These are phyloP conservation scores for Protomyctophum bolini DNA, from an alignment of 2,113 vertebrate species.

Conservation along the genomic window DNA sequence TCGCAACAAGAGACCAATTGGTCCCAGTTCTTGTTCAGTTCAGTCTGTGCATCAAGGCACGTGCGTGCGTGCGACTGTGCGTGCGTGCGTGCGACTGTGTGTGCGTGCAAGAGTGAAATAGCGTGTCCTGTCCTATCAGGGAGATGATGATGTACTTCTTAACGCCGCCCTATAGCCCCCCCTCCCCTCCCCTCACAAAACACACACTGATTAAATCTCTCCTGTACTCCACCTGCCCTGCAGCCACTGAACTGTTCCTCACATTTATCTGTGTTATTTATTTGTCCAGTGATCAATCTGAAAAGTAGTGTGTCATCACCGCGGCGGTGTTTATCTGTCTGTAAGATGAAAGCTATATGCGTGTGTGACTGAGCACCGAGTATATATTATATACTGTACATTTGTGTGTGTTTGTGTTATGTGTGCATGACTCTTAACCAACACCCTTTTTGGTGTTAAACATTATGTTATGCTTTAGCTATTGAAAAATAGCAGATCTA, in stretches of 20 bases:
- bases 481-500: too few species aligned
- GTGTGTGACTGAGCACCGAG: neutral
- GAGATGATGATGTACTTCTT: neutral
- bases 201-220: slow-evolving; percentile 28
- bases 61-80: too few species aligned
- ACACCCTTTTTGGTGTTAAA: too few species aligned
- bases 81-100: neutral
- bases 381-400: too few species aligned
- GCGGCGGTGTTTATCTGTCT: neutral
- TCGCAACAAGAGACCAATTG: too few species aligned
- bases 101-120: neutral
- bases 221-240: slow-evolving; percentile 28
- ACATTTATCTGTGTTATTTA: neutral
- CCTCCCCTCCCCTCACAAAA: slow-evolving; percentile 1
- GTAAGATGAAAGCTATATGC: neutral
- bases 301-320: neutral
- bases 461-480: too few species aligned
- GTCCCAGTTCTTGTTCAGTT: too few species aligned
- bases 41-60: too few species aligned
- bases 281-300: slow-evolving; percentile 22
- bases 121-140: neutral
- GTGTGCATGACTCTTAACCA: neutral
- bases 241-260: slow-evolving; percentile 40
- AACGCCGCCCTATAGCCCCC: neutral
- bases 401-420: neutral